Evolutionary conservation across 2,113 vertebrate species (phyloP).

Genomic region (rat (Rattus norvegicus)): GRCr8 NC_086019.1:36530501-36531000

Average conservation of each 20-base stretch:
- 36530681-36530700: neutral
- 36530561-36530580: neutral
- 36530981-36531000: neutral
- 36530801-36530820: constrained; percentile 98
- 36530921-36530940: neutral
- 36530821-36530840: constrained; percentile 92
- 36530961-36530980: neutral
- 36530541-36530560: neutral
- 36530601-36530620: neutral
- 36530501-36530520: constrained; percentile 36
- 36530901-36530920: no score
- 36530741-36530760: constrained; percentile 98
- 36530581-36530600: neutral
- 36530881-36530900: no score
- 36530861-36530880: neutral
- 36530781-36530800: constrained; percentile 97
- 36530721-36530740: constrained; percentile 41
- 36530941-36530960: neutral
- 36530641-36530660: fast-evolving
- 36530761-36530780: constrained; percentile 98
- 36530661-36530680: neutral
- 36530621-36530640: no score
- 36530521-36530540: neutral
- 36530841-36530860: neutral
- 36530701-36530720: neutral